Evolutionary conservation across 2,888 invertebrate genomes (phyloP), one percentile per base, ranked within the genome.

Genomic region (Disparrhopalites patrizii): DNA sequence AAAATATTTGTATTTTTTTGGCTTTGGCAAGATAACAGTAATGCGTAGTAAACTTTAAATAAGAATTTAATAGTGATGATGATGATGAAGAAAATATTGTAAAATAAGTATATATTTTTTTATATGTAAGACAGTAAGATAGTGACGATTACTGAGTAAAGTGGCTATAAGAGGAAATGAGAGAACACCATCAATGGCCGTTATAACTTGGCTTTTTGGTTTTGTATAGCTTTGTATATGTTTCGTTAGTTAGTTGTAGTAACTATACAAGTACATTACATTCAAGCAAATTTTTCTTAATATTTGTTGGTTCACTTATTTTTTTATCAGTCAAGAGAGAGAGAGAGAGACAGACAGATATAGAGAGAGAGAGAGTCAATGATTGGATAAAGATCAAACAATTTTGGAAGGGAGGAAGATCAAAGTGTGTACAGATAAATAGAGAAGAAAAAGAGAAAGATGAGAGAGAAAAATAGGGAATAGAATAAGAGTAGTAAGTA

Each of bases 141-240:
- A n/a, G n/a, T n/a, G n/a, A n/a, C n/a, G n/a, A n/a, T n/a, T n/a
- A 40, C 15, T 40, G 40, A 18, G 40, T 18, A 40, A 40, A 40
- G 40, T 18, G 40, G 40, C 40, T 18, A 18, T 40, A 40, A 40
- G 15, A 15, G 36, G 15, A 51, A 15, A 54, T 55, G 63, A 63
- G 63, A 63, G 63, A 63, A 63, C 63, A 63, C 63, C 63, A 63
- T 63, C 54, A 55, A 63, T 28, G 55, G 63, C 63, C 63, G 63
- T 63, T 63, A 63, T 55, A 63, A 54, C 55, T 63, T 54, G 63
- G 55, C 55, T 63, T 91, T 83, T 91, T 90, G 85, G 89, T 18
- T 43, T 18, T 43, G 20, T 43, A 43, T 43, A 43, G n/a, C n/a
- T n/a, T n/a, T n/a, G n/a, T n/a, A n/a, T n/a, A n/a, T n/a, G n/a